Percentiles rank a stretch among this genome's conserved stretches.
phyloP scores from a whole-genome alignment of 2,888 invertebrate species.

The Shargacucullia verbasci region DNA sequence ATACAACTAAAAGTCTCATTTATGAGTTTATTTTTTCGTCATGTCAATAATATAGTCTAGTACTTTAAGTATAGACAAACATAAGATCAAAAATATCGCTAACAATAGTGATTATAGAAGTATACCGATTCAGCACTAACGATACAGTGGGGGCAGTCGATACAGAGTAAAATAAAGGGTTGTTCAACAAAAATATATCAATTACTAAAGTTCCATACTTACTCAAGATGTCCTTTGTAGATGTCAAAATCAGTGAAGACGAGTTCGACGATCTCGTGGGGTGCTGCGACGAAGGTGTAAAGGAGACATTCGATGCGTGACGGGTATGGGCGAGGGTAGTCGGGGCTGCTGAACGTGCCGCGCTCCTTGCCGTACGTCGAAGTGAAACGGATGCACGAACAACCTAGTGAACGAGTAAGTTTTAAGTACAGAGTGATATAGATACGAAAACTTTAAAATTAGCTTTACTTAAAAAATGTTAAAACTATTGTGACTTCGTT shows the following conservation, averaged over 20 bases:
- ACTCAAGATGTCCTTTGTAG: conserved; percentile 91
- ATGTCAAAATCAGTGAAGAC: conserved; percentile 95
- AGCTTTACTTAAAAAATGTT: no score
- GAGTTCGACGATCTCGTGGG: conserved; percentile 95
- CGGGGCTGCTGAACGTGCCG: conserved; percentile 95
- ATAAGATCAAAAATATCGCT: no score
- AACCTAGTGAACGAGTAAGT: conserved; percentile 88
- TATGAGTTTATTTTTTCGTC: no score
- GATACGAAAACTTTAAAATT: not conserved
- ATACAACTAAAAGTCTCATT: no score
- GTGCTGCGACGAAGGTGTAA: conserved; percentile 94
- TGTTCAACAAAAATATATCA: not conserved
- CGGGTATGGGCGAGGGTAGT: conserved; percentile 94
- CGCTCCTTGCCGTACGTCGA: conserved; percentile 93
- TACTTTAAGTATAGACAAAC: no score
- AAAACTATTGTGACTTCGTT: no score
- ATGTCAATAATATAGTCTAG: no score
- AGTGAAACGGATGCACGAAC: conserved; percentile 94
- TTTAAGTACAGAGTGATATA: no score
- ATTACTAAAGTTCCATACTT: conserved; percentile 83
- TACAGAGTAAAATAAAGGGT: not conserved
- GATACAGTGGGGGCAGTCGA: no score
- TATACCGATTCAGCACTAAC: no score
- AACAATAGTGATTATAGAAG: no score
- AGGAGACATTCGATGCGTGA: conserved; percentile 94